A percentile compares a stretch with the other conserved stretches of the same genome.
phyloP scores from a whole-genome alignment of 2,888 invertebrate genomes.

The Andricus curvator region DNA sequence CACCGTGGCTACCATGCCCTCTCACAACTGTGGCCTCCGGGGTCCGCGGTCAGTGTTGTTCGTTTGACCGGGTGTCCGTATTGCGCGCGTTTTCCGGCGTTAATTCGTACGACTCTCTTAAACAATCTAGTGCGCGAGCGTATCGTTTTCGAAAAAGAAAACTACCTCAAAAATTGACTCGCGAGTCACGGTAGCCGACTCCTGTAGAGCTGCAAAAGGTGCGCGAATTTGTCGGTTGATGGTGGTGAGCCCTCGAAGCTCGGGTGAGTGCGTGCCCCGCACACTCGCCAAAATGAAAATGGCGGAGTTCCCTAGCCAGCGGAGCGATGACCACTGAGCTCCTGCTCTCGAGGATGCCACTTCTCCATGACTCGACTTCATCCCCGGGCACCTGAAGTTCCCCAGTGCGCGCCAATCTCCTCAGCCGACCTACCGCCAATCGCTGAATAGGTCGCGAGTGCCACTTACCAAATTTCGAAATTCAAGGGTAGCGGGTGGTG shows the following conservation, averaged over 20 bases:
- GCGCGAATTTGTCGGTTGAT: slow-evolving; percentile 1
- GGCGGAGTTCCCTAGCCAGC: slow-evolving; percentile 73
- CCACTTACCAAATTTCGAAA: not conserved
- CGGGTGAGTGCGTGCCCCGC: slow-evolving; percentile 20
- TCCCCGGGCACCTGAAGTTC: not conserved
- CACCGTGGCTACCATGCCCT: too few species aligned
- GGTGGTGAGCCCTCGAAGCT: not conserved
- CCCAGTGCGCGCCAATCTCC: not conserved
- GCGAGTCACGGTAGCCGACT: not conserved
- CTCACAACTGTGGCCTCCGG: too few species aligned
- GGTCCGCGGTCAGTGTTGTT: not conserved
- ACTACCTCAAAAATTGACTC: not conserved
- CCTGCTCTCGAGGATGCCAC: slow-evolving; percentile 28
- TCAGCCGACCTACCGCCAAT: not conserved
- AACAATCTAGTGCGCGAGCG: not conserved
- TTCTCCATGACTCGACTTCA: not conserved
- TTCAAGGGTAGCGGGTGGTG: not conserved
- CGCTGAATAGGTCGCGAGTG: not conserved
- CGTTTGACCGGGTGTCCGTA: not conserved
- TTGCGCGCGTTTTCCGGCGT: not conserved
- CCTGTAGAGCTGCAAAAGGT: not conserved
- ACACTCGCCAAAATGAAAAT: slow-evolving; percentile 72
- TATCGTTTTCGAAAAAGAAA: not conserved
- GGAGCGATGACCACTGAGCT: slow-evolving; percentile 65
- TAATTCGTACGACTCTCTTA: not conserved